Conservation (phyloP, 2,888 invertebrate species). For the Chirona hameri region DNA sequence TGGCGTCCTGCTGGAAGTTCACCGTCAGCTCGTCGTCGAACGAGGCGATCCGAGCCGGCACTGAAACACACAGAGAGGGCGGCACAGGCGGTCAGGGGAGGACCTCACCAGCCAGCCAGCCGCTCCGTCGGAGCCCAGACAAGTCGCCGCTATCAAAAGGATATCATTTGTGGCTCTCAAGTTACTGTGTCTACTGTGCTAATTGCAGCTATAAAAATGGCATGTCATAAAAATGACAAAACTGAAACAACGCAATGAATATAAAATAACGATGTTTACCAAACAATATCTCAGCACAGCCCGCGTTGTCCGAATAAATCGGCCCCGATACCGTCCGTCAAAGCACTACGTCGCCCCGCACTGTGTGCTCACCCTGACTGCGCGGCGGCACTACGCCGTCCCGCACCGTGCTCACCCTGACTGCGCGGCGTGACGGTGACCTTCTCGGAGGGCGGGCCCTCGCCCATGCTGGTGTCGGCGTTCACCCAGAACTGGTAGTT, state of each 20-base stretch:
- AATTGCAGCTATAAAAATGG: no score
- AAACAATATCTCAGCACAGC: not conserved
- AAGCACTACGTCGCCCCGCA: no score
- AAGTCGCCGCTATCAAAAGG: no score
- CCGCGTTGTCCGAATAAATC: not conserved
- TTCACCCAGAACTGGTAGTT: conserved; percentile 94
- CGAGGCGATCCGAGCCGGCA: conserved; percentile 89
- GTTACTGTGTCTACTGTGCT: no score
- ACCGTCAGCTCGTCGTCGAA: conserved; percentile 91
- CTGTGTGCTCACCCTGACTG: conserved; percentile 60
- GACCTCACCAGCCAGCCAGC: no score
- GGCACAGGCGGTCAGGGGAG: not conserved
- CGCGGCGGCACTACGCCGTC: no score
- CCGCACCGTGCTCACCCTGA: conserved; percentile 57
- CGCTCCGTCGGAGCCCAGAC: no score
- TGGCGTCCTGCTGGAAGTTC: conserved; percentile 86
- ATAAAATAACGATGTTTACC: no score
- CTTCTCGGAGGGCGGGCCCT: conserved; percentile 84
- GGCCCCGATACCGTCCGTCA: not conserved
- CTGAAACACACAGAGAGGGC: conserved; percentile 51
- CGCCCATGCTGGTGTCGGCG: conserved; percentile 88
- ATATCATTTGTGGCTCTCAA: no score
- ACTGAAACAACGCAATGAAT: no score
- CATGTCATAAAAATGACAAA: no score
- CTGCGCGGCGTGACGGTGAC: conserved; percentile 78